These are phyloP conservation scores for Drosophila kikkawai DNA, from an alignment of 1,140 invertebrate genomes.

Conservation along the genomic window DNA sequence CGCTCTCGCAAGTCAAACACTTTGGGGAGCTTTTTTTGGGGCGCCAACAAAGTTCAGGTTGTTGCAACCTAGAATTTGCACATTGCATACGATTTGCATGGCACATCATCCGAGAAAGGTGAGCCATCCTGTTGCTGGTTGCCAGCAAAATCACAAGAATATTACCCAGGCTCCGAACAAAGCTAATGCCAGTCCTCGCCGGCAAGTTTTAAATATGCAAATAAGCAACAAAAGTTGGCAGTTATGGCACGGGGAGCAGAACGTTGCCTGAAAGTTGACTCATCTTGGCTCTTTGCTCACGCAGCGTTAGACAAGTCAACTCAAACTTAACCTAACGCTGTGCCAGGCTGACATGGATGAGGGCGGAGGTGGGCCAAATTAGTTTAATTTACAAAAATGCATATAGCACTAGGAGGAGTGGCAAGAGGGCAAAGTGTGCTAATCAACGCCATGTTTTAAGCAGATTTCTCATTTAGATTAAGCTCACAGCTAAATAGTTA, in stretches of 20 bases:
- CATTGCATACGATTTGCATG: constrained; percentile 76
- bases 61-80: constrained; percentile 67
- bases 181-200: constrained; percentile 17
- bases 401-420: background rate
- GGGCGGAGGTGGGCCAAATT: constrained; percentile 12
- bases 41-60: constrained; percentile 50
- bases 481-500: background rate
- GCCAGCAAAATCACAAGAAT: constrained; percentile 63
- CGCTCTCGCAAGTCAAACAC: constrained; percentile 71
- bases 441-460: constrained; percentile 24
- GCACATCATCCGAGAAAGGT: constrained; percentile 52
- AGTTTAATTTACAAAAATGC: constrained; percentile 35
- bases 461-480: constrained; percentile 19
- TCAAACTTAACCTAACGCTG: constrained; percentile 59
- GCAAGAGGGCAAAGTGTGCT: constrained; percentile 1
- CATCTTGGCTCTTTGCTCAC: constrained; percentile 60
- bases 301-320: constrained; percentile 55
- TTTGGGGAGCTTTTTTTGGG: constrained; percentile 1
- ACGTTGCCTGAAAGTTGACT: constrained; percentile 66
- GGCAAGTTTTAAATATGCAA: constrained; percentile 78
- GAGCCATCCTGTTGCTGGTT: constrained; percentile 20
- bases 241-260: constrained; percentile 41
- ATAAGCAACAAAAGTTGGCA: constrained; percentile 78
- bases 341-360: constrained; percentile 16
- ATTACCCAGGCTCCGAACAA: constrained; percentile 62